Evolutionary conservation across 2,113 vertebrate genomes (phyloP).

Genomic region (Meriones unguiculatus): DNA sequence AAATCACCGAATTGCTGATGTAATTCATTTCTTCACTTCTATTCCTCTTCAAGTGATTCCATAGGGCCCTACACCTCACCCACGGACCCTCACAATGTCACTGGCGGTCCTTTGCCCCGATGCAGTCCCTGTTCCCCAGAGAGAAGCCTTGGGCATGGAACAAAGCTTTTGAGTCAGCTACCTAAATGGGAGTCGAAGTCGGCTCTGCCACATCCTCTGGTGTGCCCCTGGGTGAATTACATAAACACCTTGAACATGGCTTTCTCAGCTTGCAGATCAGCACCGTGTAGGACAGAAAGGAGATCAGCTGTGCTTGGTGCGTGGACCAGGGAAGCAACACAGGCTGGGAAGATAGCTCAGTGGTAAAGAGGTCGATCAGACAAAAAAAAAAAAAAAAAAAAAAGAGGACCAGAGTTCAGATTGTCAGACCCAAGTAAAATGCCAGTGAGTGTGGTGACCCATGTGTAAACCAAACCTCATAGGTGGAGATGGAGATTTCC

Average conservation of each 20-base stretch:
- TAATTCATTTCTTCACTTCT: background rate
- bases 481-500: background rate
- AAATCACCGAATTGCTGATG: background rate
- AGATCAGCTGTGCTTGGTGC: background rate
- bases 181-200: background rate
- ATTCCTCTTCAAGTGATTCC: background rate
- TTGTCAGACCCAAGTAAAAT: background rate
- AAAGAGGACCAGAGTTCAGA: background rate
- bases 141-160: background rate
- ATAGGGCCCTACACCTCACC: background rate
- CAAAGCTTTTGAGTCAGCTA: background rate
- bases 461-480: background rate
- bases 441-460: background rate
- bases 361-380: background rate
- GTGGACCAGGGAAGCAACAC: background rate
- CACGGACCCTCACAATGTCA: accelerated
- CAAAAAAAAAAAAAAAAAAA: background rate
- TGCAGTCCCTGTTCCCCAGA: background rate
- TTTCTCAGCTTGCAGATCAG: background rate
- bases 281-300: no score
- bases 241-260: background rate
- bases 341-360: background rate
- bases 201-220: background rate
- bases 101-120: accelerated
- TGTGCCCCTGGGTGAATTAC: background rate